A percentile compares a stretch with the other conserved stretches of the same genome.
Evolutionary conservation across 1,140 invertebrate species (phyloP).

Genomic region (Drosophila sulfurigaster): DNA sequence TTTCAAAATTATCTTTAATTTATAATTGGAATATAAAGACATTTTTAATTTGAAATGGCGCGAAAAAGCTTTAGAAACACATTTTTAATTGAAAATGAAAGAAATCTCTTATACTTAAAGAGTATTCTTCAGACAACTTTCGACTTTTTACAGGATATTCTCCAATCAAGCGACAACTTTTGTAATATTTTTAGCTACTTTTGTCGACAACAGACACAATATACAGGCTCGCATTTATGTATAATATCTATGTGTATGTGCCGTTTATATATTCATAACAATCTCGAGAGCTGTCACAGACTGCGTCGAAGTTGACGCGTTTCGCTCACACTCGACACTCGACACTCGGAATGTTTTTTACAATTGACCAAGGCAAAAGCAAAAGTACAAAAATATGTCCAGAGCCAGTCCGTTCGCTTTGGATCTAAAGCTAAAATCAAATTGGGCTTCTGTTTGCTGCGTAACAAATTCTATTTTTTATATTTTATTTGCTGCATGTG

Average conservation of each 20-base stretch:
- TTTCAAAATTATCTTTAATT: no score
- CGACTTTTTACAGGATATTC: no score
- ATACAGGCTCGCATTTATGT: constrained; percentile 6
- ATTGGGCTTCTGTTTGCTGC: constrained; percentile 65
- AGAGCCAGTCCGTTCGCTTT: neutral
- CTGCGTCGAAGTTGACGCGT: constrained; percentile 56
- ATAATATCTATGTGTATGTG: constrained; percentile 33
- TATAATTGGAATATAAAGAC: no score
- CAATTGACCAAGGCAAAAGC: constrained; percentile 67
- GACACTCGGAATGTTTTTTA: constrained; percentile 59
- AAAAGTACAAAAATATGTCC: constrained; percentile 33
- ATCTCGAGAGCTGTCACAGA: constrained; percentile 75
- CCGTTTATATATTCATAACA: constrained; percentile 73
- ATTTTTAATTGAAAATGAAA: no score
- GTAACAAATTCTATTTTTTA: constrained; percentile 54
- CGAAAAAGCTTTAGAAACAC: no score
- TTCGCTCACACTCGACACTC: constrained; percentile 8
- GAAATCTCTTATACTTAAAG: no score
- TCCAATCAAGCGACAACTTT: no score
- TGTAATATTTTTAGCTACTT: constrained; percentile 4
- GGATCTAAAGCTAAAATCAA: constrained; percentile 69
- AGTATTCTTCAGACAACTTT: no score
- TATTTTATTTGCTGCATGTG: constrained; percentile 65
- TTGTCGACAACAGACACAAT: constrained; percentile 1
- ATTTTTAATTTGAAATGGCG: no score